Evolutionary conservation across 2,888 invertebrate species (phyloP).

Genomic region (Meliscaeva auricollis): DNA sequence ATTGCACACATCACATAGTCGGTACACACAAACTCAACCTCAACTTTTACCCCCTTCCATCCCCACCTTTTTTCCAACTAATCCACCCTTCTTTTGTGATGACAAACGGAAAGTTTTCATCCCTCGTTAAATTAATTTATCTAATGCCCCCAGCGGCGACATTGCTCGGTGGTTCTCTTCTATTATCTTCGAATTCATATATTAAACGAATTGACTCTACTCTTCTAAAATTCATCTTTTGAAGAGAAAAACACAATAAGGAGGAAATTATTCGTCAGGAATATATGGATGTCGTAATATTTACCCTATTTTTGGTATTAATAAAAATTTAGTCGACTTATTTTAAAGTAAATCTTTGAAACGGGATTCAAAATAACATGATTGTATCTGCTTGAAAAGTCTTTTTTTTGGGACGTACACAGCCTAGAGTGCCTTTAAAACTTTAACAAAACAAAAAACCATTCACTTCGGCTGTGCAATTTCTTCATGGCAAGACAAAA

Average conservation of each 20-base stretch:
- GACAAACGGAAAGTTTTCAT: constrained; percentile 73
- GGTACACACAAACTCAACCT: constrained; percentile 10
- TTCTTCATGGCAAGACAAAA: no score
- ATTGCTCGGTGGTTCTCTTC: constrained; percentile 15
- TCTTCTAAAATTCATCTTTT: constrained; percentile 40
- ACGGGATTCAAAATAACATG: no score
- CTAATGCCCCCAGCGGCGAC: constrained; percentile 65
- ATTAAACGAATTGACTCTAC: constrained; percentile 24
- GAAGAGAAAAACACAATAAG: constrained; percentile 16
- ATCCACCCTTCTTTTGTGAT: constrained; percentile 42
- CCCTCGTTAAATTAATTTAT: constrained; percentile 76
- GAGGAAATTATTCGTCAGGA: not conserved
- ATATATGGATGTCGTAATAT: not conserved
- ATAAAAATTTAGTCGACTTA: no score
- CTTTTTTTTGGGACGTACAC: no score
- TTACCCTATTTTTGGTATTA: not conserved
- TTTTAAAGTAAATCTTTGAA: no score
- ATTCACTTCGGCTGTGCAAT: no score
- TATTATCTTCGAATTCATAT: constrained; percentile 48
- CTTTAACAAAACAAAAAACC: no score
- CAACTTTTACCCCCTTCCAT: not conserved
- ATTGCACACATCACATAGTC: constrained; percentile 35
- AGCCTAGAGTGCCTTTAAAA: no score
- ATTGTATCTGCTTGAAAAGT: no score
- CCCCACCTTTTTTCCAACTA: not conserved